Base-by-base conservation (phyloP, 35 echinoderm and acorn worm genomes). In the Apostichopus japonicus region DNA sequence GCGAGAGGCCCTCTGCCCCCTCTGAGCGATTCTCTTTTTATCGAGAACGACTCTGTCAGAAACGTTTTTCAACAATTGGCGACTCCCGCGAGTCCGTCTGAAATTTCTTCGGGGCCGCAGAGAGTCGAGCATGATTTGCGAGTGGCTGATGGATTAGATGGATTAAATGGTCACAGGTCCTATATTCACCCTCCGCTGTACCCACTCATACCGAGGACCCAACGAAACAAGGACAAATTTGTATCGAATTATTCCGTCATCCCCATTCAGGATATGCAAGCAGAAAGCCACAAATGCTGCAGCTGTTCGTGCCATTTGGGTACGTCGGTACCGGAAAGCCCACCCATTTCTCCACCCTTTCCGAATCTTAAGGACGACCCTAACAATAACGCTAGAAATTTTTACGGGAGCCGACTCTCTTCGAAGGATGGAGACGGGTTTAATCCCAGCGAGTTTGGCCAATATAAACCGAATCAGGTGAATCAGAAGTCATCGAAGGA, bases 111-210 rank as follows among this genome's bases (percentile, higher is more conserved):
- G 33, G 33, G 33, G 33, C 0, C 2, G 33, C 33, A 44, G 4
- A 44, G 33, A 44, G 33, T 44, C 0, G 33, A 44, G 33, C 33
- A 44, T 44, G 33, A 44, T 44, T 44, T 44, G 33, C 2, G 3
- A 44, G 33, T 44, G 2, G 33, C 33, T 44, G 33, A 44, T 44
- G 33, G 33, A 44, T 44, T 44, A 44, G 33, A 44, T 67, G 79
- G 51, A 53, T 8, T 33, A 6, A 44, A 54, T 4, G 4, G 79
- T 15, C 10, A 55, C 14, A 19, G 11, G n/a, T 55, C 79, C 11
- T 83, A 83, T 52, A 83, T 83, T 21, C 24, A 83, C 7, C 79
- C 79, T 0, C 79, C 79, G 16, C 79, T 54, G 10, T 83, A 83
- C 24, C 79, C 79, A 15, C 54, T 55, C 54, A 83, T 83, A 83